Evolutionary conservation across 1,140 invertebrate genomes (phyloP), one percentile per base, ranked within the genome.

Genomic region (Pseudomyrmex flavicornis): DNA sequence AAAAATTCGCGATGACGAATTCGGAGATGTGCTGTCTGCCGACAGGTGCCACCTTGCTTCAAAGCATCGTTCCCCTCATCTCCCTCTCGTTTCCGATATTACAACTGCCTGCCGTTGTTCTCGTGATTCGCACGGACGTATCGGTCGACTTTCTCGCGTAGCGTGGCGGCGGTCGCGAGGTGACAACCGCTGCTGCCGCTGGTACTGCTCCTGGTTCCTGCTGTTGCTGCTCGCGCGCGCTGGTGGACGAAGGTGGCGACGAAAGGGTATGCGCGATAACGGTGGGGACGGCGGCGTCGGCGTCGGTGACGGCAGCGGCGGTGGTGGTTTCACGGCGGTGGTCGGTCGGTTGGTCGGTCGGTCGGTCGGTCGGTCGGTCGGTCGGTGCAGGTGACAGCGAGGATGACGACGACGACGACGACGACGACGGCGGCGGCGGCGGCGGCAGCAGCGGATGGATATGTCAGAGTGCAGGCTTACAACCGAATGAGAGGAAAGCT

Each of bases 401-500:
- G 10, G 56, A 44, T 7, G 56, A 3, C 17, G 12, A 4, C 17
- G 20, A 61, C 58, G 58, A 61, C 58, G 8, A 59, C 15, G 12
- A 20, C n/a, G 56, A 44, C 2, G 56, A 3, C 17, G 12, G 1
- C 17, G 20, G 22, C 58, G 58, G 22, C 58, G 62, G 2, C 26
- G 74, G 9, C 46, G 65, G 15, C 56, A 52, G 74, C 58, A 82
- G 76, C 90, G 86, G 91, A 73, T 89, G 91, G 88, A 90, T 91
- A 90, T 91, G 91, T 89, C 91, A 87, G 91, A 91, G 91, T 91
- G 91, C 90, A 91, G 75, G 91, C 91, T 92, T 93, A 91, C 91
- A 84, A 85, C 91, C 89, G 90, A 91, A 92, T 91, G 92, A 93
- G 92, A 91, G 91, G 91, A 92, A 91, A 90, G 90, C 91, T 92